Evolutionary conservation across 2,888 invertebrate genomes (phyloP), one percentile per base, ranked within the genome.

Genomic region (Dendrolimus houi): DNA sequence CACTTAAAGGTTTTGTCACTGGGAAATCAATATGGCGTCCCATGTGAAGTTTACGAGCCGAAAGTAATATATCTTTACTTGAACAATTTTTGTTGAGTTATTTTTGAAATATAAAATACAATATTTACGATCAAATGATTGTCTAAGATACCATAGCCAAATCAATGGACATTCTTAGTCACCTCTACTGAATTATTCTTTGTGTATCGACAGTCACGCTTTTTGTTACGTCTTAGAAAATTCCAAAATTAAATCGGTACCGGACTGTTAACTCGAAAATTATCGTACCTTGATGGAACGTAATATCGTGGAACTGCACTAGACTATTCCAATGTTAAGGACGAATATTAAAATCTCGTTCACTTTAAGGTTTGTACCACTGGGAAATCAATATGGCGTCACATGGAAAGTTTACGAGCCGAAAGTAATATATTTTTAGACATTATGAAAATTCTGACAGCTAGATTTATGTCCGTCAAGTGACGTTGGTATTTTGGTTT

Each of bases 371-470:
- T 64, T 47, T 17, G 52, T 55, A 41, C 59, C 59, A 56, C n/a
- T 17, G 66, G 66, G 64, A 60, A 64, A 67, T 66, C 62, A 64
- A 61, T 58, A 58, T 58, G 55, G 12, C 47, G 47, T 54, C 53
- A 57, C 59, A 54, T 56, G 55, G 29, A 56, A 56, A 53, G 54
- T 53, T 57, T 55, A 54, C 56, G 47, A 47, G 47, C 9, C 47
- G 12, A 47, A 47, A 2, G 47, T 47, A 47, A 47, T 47, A 47
- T 47, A 47, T 47, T 47, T 47, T 47, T 47, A 12, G 47, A 47
- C 12, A 47, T 47, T 47, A 47, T 47, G 47, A 47, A 47, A 47
- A 47, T 47, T 47, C 47, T 47, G 47, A 47, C 47, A 47, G 47
- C 47, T 47, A 29, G 29, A 29, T 29, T 29, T 29, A 29, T 29